These are phyloP conservation scores for Chloroclystis v-ata DNA, from an alignment of 2,888 invertebrate species.

Conservation along the genomic window DNA sequence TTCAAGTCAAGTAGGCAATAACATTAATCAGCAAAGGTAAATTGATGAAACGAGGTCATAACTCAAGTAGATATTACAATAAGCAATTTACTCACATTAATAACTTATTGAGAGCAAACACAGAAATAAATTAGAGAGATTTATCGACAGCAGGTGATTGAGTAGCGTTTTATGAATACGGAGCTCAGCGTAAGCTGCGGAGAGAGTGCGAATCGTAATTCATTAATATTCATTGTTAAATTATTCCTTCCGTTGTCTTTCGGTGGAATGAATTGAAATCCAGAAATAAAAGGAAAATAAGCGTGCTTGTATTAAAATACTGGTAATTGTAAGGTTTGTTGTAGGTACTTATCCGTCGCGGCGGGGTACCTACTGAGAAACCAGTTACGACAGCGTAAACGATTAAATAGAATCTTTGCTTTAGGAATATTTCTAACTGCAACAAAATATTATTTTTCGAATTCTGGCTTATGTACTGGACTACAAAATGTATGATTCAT, in stretches of 20 bases:
- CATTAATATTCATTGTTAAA: conserved; percentile 72
- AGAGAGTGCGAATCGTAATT: conserved; percentile 60
- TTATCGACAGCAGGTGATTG: conserved; percentile 44
- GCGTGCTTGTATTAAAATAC: conserved; percentile 46
- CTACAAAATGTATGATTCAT: too few relatives aligned
- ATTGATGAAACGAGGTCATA: not conserved
- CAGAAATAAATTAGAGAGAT: conserved; percentile 41
- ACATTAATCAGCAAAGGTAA: conserved; percentile 2
- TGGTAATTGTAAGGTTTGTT: conserved; percentile 40
- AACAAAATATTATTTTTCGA: too few relatives aligned
- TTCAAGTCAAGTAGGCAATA: not conserved
- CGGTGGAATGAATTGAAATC: conserved; percentile 55
- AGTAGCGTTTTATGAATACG: conserved; percentile 59
- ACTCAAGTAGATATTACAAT: conserved; percentile 11
- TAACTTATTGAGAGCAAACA: conserved; percentile 15
- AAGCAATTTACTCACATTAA: conserved; percentile 14
- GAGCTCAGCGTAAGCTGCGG: conserved; percentile 53
- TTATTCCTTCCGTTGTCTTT: conserved; percentile 67
- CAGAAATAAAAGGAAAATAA: conserved; percentile 49
- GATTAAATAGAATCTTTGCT: conserved; percentile 3
- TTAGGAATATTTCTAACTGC: too few relatives aligned
- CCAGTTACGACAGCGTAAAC: not conserved
- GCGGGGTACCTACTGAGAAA: conserved; percentile 11
- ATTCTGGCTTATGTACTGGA: too few relatives aligned
- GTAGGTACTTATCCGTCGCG: conserved; percentile 31